phyloP scores from a whole-genome alignment of 2,888 invertebrate genomes.

The Mayetiola destructor region DNA sequence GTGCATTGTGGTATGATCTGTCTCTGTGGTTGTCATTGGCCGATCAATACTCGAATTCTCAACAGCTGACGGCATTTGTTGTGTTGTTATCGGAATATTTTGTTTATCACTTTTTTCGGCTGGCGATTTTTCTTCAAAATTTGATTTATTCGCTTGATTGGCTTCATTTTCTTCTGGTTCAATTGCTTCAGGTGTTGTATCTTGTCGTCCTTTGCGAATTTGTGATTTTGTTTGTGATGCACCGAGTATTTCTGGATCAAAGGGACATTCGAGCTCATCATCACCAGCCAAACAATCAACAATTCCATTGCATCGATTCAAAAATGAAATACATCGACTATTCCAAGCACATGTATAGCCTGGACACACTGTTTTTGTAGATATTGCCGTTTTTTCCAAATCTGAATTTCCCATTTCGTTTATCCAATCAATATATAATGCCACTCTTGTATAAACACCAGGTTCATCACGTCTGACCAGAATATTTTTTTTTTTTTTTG shows the following conservation, averaged over 20 bases:
- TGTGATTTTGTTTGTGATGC: neutral
- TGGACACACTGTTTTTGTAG: conserved; percentile 51
- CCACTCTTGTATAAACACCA: conserved; percentile 69
- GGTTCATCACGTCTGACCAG: conserved; percentile 58
- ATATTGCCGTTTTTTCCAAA: conserved; percentile 20
- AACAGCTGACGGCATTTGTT: too few species aligned
- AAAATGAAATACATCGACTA: conserved; percentile 50
- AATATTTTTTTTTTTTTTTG: too few species aligned
- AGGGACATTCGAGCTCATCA: conserved; percentile 58
- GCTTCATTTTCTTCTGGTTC: too few species aligned
- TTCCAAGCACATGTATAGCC: conserved; percentile 56
- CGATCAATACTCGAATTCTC: too few species aligned
- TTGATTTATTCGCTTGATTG: too few species aligned
- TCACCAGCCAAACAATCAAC: conserved; percentile 67
- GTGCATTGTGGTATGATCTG: too few species aligned
- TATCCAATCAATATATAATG: conserved; percentile 62
- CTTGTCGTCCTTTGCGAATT: neutral
- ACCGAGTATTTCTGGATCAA: neutral
- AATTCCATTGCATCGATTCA: conserved; percentile 51
- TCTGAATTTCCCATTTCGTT: conserved; percentile 38
- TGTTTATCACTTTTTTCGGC: too few species aligned
- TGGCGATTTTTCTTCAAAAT: too few species aligned
- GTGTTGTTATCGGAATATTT: too few species aligned
- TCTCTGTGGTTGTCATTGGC: too few species aligned
- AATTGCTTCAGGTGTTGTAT: too few species aligned